These are phyloP conservation scores for Euglossa dilemma DNA, from an alignment of 1,140 invertebrate genomes.

Conservation along the genomic window DNA sequence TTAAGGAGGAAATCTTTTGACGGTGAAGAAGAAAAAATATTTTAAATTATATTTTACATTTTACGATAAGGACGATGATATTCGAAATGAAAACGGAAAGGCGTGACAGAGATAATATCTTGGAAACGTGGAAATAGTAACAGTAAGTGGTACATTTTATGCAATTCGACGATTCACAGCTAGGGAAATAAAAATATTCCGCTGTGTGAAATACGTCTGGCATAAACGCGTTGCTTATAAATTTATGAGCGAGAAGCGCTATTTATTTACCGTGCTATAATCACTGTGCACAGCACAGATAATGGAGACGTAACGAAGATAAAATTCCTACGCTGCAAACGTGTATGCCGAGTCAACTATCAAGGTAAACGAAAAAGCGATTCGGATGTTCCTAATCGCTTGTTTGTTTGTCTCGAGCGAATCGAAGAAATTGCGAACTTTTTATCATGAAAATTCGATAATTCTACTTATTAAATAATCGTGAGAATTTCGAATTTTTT, in stretches of 20 bases:
- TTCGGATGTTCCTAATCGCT: neutral
- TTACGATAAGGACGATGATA: too few species aligned
- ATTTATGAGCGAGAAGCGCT: neutral
- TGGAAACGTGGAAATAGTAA: neutral
- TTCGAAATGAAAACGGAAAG: too few species aligned
- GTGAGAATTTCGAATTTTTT: too few species aligned
- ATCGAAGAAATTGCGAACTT: too few species aligned
- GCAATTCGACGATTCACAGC: neutral
- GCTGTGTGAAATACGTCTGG: neutral
- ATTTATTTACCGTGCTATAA: neutral
- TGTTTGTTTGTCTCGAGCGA: too few species aligned
- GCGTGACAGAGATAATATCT: neutral
- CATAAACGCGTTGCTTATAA: neutral
- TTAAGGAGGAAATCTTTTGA: neutral
- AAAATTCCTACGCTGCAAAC: neutral
- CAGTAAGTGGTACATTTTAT: neutral
- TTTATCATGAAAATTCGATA: too few species aligned
- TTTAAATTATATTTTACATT: too few species aligned
- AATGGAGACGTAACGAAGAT: neutral
- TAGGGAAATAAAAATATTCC: neutral
- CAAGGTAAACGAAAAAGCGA: neutral
- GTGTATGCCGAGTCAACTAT: neutral
- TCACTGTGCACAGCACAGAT: neutral
- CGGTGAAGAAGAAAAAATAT: neutral
- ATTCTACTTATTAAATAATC: too few species aligned